Evolutionary conservation across 2,888 invertebrate species (phyloP), one percentile per base, ranked within the genome.

Genomic region (Tipula vernalis): DNA sequence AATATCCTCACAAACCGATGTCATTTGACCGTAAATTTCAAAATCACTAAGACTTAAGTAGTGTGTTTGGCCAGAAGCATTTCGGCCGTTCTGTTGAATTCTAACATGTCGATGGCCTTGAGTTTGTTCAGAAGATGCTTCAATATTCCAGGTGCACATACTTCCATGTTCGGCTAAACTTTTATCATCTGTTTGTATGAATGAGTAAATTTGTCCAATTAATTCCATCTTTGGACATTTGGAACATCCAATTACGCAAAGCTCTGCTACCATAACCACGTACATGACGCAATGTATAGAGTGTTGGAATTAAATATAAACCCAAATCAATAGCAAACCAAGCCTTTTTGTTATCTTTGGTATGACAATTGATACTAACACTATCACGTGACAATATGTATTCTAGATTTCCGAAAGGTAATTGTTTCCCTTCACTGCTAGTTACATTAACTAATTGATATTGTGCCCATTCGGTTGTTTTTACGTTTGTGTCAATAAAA

Each of bases 61-160:
- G 91, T 99, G 98, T 4, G 98, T 99, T 92, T 99, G 98, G 0
- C 98, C 98, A n/a, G 98, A 98, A 5, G 99, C 98, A 91, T 99
- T 99, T 91, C 98, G 98, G 2, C 98, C 98, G 88, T 96, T 96
- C 92, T 98, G 98, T 89, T 98, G 98, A 71, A 99, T 94, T 71
- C 98, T 94, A 88, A 99, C 93, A 91, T 98, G 98, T 83, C 99
- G 93, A 95, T 97, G 99, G 13, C 98, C 96, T 89, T 96, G 95
- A 87, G 94, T 94, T 89, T 97, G 96, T 86, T 96, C 95, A 2
- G 92, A 89, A 1, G 94, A 91, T 86, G 94, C 92, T 87, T 95
- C 95, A 86, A 97, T 92, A 8, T 94, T 95, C 98, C 99, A 99
- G 86, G 96, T 97, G 88, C 95, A 96, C 88, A 96, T 98, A 90